A percentile compares a stretch with the other conserved stretches of the same genome.
phyloP scores from a whole-genome alignment of 2,113 vertebrate species.

The Mus musculus region GRCm39 chr3:31918001-31918500 shows the following conservation, averaged over 20 bases:
- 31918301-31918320: not conserved
- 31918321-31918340: not conserved
- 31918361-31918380: not conserved
- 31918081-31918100: slow-evolving; percentile 56
- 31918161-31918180: slow-evolving; percentile 48
- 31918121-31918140: not conserved
- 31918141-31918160: not conserved
- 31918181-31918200: slow-evolving; percentile 31
- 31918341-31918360: not conserved
- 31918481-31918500: not conserved
- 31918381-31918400: not conserved
- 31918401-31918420: not conserved
- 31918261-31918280: not conserved
- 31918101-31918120: slow-evolving; percentile 25
- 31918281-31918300: not conserved
- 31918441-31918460: accelerated
- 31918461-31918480: not conserved
- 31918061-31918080: slow-evolving; percentile 34
- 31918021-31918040: slow-evolving; percentile 62
- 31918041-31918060: slow-evolving; percentile 46
- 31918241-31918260: not conserved
- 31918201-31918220: not conserved
- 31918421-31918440: not conserved
- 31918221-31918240: not conserved
- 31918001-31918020: slow-evolving; percentile 67